Conservation (phyloP, 2,113 vertebrate genomes). For the Callionymus lyra region DNA sequence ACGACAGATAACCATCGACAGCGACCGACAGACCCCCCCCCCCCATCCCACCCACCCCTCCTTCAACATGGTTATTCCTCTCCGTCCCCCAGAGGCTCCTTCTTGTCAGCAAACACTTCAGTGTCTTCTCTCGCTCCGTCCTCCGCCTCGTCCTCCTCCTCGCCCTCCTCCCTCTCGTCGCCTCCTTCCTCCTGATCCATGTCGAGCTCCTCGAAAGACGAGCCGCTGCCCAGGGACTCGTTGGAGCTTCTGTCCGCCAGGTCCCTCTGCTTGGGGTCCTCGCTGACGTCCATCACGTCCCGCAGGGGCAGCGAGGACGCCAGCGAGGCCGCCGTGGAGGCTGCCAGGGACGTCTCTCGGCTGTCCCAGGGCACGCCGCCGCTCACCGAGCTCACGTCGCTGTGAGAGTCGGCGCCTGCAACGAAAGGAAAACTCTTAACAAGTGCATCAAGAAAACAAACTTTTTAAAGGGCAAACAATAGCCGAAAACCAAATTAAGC, state of each 20-base stretch:
- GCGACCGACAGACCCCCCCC: conserved; percentile 19
- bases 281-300: conserved; percentile 64
- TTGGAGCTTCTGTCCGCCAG: conserved; percentile 72
- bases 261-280: conserved; percentile 47
- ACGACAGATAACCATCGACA: conserved; percentile 40
- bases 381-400: conserved; percentile 73
- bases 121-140: conserved; percentile 16
- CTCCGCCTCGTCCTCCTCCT: conserved; percentile 14
- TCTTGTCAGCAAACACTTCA: conserved; percentile 32
- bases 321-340: conserved; percentile 65
- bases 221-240: conserved; percentile 82
- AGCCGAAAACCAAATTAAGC: too few species aligned
- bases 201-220: conserved; percentile 93
- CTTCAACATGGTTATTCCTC: conserved; percentile 30
- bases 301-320: conserved; percentile 67
- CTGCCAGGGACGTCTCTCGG: conserved; percentile 74
- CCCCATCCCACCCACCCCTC: conserved; percentile 11
- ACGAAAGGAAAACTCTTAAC: neutral
- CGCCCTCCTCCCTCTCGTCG: conserved; percentile 13
- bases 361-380: conserved; percentile 75
- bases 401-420: conserved; percentile 63
- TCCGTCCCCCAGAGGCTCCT: conserved; percentile 23
- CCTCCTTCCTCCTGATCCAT: conserved; percentile 66
- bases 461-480: too few species aligned
- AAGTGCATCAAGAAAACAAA: too few species aligned